Percentiles rank a stretch among this genome's conserved stretches.
These are phyloP conservation scores for Caenorhabditis sp. DNA, from an alignment of 2,888 invertebrate species.

Conservation along the genomic window DNA sequence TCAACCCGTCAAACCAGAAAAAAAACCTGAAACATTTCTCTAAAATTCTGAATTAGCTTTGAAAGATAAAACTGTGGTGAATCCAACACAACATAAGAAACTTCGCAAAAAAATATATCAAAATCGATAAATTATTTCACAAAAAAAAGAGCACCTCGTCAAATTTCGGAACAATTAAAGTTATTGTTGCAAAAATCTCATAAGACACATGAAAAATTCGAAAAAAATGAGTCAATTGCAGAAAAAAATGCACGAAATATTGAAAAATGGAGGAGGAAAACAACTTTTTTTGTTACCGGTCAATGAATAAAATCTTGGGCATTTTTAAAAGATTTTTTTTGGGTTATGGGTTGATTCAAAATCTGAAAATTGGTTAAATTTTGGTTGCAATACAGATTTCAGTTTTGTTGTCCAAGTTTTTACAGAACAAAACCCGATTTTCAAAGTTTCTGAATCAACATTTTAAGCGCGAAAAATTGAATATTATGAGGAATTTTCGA, in stretches of 20 bases:
- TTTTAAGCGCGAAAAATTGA: no score
- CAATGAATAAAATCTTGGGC: no score
- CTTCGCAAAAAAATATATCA: not conserved
- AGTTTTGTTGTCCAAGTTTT: no score
- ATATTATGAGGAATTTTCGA: constrained; percentile 3
- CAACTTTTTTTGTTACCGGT: no score
- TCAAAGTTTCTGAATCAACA: no score
- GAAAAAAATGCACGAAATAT: no score
- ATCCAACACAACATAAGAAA: not conserved
- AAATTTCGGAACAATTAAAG: not conserved
- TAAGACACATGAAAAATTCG: not conserved
- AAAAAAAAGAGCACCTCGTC: not conserved
- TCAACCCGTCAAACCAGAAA: not conserved
- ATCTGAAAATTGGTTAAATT: no score
- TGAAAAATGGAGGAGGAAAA: not conserved
- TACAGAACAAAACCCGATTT: no score
- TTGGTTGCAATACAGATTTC: no score
- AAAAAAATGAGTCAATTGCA: not conserved
- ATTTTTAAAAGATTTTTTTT: no score
- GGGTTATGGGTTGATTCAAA: no score
- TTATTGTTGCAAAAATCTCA: not conserved
- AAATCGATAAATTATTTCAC: not conserved
- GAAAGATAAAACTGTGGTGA: not conserved
- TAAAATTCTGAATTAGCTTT: not conserved
- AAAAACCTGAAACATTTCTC: not conserved